A percentile compares a stretch with the other conserved stretches of the same genome.
Conservation (phyloP, 92 coral and sea anemone genomes). For the Phenganax stokvisi region DNA sequence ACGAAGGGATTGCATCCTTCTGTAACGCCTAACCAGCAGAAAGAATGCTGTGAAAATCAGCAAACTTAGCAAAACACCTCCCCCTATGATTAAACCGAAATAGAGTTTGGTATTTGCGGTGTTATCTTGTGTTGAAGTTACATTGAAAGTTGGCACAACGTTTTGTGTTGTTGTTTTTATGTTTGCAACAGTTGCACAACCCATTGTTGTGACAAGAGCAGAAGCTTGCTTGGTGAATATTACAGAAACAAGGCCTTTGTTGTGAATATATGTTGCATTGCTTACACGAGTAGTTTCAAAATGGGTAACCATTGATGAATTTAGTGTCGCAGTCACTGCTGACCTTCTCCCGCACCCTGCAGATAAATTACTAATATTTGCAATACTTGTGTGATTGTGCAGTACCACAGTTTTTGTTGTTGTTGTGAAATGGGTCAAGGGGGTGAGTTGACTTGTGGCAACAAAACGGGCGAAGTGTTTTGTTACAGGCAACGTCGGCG, state of each 20-base stretch:
- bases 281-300: neutral
- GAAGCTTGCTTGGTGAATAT: neutral
- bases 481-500: neutral
- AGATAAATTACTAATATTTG: neutral
- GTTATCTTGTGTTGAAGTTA: neutral
- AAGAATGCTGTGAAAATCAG: neutral
- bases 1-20: constrained; percentile 7
- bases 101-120: neutral
- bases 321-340: neutral
- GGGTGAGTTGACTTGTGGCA: constrained; percentile 18
- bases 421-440: neutral
- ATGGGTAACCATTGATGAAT: neutral
- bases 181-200: constrained; percentile 19
- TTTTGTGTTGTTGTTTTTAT: neutral
- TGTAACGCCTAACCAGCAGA: constrained; percentile 14
- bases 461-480: neutral
- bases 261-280: constrained; percentile 4
- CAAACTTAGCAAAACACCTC: neutral
- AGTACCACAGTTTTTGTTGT: neutral
- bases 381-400: neutral
- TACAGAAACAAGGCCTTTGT: constrained; percentile 1
- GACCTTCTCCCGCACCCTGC: neutral
- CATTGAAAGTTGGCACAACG: neutral
- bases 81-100: neutral
- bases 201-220: constrained; percentile 6